Evolutionary conservation across 2,888 invertebrate species (phyloP).

Genomic region (Zeuzera pyrina): DNA sequence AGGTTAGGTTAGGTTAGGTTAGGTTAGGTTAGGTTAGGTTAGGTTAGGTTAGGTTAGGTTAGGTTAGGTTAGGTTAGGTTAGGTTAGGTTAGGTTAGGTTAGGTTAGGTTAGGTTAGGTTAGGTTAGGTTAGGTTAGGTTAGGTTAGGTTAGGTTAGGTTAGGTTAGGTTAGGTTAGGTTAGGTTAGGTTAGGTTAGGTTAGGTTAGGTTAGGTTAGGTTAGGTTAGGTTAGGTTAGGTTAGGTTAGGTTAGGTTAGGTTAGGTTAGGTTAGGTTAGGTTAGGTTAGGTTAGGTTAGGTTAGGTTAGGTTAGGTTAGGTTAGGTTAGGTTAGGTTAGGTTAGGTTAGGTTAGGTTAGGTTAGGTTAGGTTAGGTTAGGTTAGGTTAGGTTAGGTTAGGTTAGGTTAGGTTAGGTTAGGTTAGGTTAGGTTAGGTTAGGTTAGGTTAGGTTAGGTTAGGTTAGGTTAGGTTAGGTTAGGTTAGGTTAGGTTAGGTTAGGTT

Average conservation of each 20-base stretch:
- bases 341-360: conserved; percentile 17
- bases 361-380: too few relatives aligned
- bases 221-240: conserved; percentile 15
- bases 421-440: too few relatives aligned
- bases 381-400: too few relatives aligned
- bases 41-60: conserved; percentile 12
- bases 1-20: conserved; percentile 12
- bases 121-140: conserved; percentile 11
- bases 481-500: conserved; percentile 13
- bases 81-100: conserved; percentile 16
- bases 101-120: conserved; percentile 11
- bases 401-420: too few relatives aligned
- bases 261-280: conserved; percentile 18
- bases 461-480: conserved; percentile 16
- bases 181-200: conserved; percentile 14
- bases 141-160: conserved; percentile 13
- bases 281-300: conserved; percentile 16
- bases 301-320: too few relatives aligned
- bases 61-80: conserved; percentile 11
- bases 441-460: too few relatives aligned
- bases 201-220: conserved; percentile 7
- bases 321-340: conserved; percentile 14
- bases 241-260: conserved; percentile 16
- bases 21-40: conserved; percentile 11
- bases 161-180: conserved; percentile 15